A percentile compares a stretch with the other conserved stretches of the same genome.
These are phyloP conservation scores for Heterocephalus glaber DNA, from an alignment of 2,113 vertebrate genomes.

Conservation along the genomic window DNA sequence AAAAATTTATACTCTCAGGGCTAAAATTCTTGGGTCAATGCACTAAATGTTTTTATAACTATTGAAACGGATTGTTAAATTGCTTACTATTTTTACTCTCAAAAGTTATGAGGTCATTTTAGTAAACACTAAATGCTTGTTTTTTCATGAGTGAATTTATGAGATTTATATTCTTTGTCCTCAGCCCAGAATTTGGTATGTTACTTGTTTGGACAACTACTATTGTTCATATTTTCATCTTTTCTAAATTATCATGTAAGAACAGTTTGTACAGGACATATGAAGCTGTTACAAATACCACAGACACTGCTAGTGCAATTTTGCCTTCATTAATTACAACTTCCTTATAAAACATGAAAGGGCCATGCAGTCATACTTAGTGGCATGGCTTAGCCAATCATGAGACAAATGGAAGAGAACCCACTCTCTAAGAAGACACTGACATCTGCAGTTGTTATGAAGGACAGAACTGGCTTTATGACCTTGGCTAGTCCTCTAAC, in stretches of 20 bases:
- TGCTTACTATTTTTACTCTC: not conserved
- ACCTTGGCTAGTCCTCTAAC: not conserved
- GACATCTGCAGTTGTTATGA: not conserved
- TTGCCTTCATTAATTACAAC: not conserved
- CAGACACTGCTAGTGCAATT: not conserved
- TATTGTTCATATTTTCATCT: not conserved
- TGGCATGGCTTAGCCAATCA: not conserved
- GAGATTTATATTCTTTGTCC: not conserved
- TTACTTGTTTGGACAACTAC: not conserved
- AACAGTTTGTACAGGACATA: not conserved
- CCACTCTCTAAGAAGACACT: not conserved
- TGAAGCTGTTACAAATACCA: not conserved
- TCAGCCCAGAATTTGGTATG: not conserved
- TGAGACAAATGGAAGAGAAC: not conserved
- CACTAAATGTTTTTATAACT: not conserved
- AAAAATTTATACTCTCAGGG: not conserved
- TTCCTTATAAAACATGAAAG: not conserved
- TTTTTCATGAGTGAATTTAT: not conserved
- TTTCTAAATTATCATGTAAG: not conserved
- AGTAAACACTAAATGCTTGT: not conserved
- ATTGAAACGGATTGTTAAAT: not conserved
- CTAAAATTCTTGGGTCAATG: constrained; percentile 19
- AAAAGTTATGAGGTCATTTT: not conserved
- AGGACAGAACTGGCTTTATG: not conserved
- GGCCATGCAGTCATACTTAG: fast-evolving